Evolutionary conservation across 2,797 vertebrate species (phyloP).

Genomic region (Harpagifer antarcticus): DNA sequence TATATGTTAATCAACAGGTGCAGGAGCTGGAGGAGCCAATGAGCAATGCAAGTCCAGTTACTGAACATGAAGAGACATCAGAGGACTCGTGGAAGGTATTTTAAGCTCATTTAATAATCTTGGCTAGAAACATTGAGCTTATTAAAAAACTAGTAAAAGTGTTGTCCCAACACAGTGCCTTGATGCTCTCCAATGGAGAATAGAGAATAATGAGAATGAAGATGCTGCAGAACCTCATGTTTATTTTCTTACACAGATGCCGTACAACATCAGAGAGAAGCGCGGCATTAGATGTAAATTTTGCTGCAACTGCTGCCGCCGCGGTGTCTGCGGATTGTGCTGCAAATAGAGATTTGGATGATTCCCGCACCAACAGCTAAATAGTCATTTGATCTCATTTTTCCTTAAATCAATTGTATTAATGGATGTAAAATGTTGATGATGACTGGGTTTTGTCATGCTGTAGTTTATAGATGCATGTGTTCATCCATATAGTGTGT

Average conservation of each 20-base stretch:
- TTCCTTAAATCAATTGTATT: no score
- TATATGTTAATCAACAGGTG: constrained; percentile 13
- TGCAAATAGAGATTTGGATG: neutral
- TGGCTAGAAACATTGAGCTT: neutral
- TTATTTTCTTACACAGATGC: constrained; percentile 17
- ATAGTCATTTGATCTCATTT: no score
- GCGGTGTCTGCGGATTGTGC: neutral
- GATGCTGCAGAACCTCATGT: constrained; percentile 1
- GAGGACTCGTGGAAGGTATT: constrained; percentile 28
- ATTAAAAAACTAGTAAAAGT: neutral
- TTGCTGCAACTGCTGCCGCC: constrained; percentile 11
- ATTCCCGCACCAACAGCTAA: no score
- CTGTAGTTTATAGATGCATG: no score
- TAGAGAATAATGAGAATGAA: neutral
- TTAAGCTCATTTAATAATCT: constrained; percentile 2
- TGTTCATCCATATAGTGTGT: no score
- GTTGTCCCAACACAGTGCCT: neutral
- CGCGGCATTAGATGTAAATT: neutral
- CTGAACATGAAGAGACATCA: constrained; percentile 6
- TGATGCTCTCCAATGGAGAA: neutral
- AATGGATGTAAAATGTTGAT: no score
- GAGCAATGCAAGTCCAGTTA: neutral
- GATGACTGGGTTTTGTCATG: no score
- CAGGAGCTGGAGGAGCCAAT: constrained; percentile 10
- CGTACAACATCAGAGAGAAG: neutral